A percentile compares a stretch with the other conserved stretches of the same genome.
Evolutionary conservation across 2,888 invertebrate species (phyloP).

Genomic region (Drosophila differens): DNA sequence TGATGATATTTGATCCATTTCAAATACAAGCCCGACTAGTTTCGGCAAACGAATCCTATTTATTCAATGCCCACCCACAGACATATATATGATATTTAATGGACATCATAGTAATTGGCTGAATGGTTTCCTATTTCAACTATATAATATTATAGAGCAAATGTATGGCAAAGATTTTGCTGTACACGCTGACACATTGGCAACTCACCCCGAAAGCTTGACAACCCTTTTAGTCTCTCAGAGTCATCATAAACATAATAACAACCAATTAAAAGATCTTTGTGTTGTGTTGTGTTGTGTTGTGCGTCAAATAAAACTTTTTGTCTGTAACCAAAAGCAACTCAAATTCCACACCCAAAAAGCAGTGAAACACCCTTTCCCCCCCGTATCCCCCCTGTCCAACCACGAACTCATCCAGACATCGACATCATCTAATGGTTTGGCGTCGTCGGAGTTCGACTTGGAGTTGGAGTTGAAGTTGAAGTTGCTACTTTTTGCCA

Average conservation of each 20-base stretch:
- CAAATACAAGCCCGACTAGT: slow-evolving; percentile 10
- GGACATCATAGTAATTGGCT: slow-evolving; percentile 59
- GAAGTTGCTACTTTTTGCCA: slow-evolving; percentile 74
- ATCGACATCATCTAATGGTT: slow-evolving; percentile 28
- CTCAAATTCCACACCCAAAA: slow-evolving; percentile 62
- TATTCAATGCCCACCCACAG: neutral
- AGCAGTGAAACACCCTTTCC: neutral
- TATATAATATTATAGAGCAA: slow-evolving; percentile 15
- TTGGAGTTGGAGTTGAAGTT: slow-evolving; percentile 16
- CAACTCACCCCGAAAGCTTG: slow-evolving; percentile 51
- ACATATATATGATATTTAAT: slow-evolving; percentile 17
- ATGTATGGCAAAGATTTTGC: slow-evolving; percentile 6
- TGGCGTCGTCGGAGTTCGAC: slow-evolving; percentile 20
- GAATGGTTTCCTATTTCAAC: slow-evolving; percentile 47
- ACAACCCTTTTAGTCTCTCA: slow-evolving; percentile 68
- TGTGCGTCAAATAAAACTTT: slow-evolving; percentile 56
- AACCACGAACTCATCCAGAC: neutral
- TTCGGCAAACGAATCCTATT: slow-evolving; percentile 6
- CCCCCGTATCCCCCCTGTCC: neutral
- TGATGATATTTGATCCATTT: slow-evolving; percentile 6
- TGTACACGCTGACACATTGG: slow-evolving; percentile 2
- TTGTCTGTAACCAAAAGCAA: slow-evolving; percentile 70
- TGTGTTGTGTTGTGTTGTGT: slow-evolving; percentile 30
- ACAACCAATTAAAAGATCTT: slow-evolving; percentile 78
- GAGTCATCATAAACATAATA: slow-evolving; percentile 65